These are phyloP conservation scores for Trissolcus basalis DNA, from an alignment of 1,140 invertebrate genomes.

Conservation along the genomic window DNA sequence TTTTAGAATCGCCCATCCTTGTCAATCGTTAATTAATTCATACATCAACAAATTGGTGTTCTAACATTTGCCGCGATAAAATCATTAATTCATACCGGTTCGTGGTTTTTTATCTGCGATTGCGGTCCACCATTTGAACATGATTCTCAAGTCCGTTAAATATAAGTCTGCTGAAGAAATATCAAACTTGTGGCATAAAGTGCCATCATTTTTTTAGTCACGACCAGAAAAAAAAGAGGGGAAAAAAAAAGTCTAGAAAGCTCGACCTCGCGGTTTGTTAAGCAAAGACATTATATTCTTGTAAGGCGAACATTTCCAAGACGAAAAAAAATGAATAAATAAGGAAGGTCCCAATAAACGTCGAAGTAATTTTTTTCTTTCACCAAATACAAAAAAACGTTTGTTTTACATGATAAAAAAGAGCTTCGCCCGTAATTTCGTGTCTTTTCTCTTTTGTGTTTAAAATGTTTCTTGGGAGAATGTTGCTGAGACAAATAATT, in stretches of 20 bases:
- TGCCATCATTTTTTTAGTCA: conserved; percentile 33
- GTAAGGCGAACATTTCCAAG: conserved; percentile 7
- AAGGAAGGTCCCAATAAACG: not conserved
- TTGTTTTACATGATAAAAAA: not conserved
- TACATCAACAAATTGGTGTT: no score
- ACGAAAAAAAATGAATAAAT: conserved; percentile 1
- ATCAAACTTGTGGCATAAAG: conserved; percentile 18
- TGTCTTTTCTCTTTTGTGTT: not conserved
- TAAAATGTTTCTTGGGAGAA: no score
- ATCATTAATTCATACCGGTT: no score
- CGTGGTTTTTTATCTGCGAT: no score
- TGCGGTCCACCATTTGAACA: no score
- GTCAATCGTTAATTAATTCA: no score
- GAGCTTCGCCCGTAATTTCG: not conserved
- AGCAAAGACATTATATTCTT: conserved; percentile 20
- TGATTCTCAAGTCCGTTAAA: not conserved
- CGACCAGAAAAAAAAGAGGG: conserved; percentile 15
- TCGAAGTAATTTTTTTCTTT: not conserved
- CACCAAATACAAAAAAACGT: not conserved
- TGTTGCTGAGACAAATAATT: conserved; percentile 23
- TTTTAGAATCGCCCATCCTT: no score
- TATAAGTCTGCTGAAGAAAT: conserved; percentile 1
- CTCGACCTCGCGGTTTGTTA: conserved; percentile 29
- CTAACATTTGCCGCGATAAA: no score
- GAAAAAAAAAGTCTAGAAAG: not conserved